phyloP scores from a whole-genome alignment of 2,113 vertebrate species.

The Trochalopteron elliotii region DNA sequence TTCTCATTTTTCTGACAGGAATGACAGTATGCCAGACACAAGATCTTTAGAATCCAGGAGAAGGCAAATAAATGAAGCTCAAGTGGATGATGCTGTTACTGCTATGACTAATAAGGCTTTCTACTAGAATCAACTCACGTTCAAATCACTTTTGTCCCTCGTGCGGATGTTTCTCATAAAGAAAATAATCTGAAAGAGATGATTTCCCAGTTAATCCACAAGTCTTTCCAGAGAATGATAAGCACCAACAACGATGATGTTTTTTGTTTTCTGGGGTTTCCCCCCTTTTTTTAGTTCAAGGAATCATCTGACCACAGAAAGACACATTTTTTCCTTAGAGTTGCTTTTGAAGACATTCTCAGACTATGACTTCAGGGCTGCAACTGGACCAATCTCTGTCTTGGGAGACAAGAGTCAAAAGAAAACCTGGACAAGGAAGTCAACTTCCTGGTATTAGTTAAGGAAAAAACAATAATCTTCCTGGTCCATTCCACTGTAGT shows the following conservation, averaged over 20 bases:
- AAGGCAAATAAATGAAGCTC: neutral
- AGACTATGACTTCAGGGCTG: neutral
- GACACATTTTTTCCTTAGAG: neutral
- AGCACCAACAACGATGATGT: neutral
- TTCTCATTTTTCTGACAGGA: neutral
- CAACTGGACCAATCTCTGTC: neutral
- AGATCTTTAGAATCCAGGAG: neutral
- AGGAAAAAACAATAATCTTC: neutral
- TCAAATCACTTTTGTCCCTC: neutral
- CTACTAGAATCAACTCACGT: neutral
- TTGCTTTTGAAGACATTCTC: neutral
- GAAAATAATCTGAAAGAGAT: neutral
- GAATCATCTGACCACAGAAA: neutral
- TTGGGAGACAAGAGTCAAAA: neutral
- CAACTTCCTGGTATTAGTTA: neutral
- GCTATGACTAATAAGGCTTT: neutral
- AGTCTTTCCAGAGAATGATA: neutral
- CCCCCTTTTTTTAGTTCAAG: neutral
- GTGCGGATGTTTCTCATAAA: neutral
- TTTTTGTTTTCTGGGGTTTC: neutral
- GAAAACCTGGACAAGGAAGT: neutral
- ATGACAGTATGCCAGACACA: neutral
- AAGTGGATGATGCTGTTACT: neutral
- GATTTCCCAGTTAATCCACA: neutral
- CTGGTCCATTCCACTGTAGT: neutral